Base-by-base conservation (phyloP, 2,797 vertebrate genomes). In the Spinus pinus region DNA sequence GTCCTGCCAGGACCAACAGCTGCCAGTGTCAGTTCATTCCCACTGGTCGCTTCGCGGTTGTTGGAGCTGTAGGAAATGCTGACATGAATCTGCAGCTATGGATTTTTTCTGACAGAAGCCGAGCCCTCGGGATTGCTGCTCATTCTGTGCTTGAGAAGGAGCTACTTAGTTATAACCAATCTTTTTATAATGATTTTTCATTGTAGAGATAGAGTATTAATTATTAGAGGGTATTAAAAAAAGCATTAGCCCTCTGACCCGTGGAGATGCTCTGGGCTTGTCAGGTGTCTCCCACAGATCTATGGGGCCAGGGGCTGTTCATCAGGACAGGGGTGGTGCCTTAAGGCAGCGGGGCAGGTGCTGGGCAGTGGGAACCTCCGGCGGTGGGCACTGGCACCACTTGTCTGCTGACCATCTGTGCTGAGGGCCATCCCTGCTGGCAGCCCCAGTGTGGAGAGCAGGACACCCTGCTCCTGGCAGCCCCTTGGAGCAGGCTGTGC, bases 121-220 rank as follows among this genome's bases (percentile, higher is more conserved):
- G 69, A 96, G 81, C 90, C 83, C 77, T 79, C 2, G 65, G 95
- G 86, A 92, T 24, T 88, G 89, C 83, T 95, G 66, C 70, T 97
- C 82, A 79, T 90, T 88, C 56, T 24, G 24, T 85, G 87, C 42
- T 88, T 7, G 18, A 86, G 71, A 74, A 86, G 73, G 54, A 97
- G 79, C 81, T 69, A 77, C 84, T 90, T 57, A 51, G 86, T 93
- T 89, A 83, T 35, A 85, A 54, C 64, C 72, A 88, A 93, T 95
- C 73, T 95, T 96, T 89, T 90, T 82, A 80, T 72, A 94, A 95
- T 54, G 87, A 93, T 81, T 86, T 94, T 87, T 79, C 92, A 78
- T 94, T 95, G 94, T 57, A 89, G 96, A 66, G 67, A 88, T 64
- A 69, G 87, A 62, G 31, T 95, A 94, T 96, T 95, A 95, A 94